These are phyloP conservation scores for Drosophila saltans DNA, from an alignment of 1,140 invertebrate species.

Conservation along the genomic window DNA sequence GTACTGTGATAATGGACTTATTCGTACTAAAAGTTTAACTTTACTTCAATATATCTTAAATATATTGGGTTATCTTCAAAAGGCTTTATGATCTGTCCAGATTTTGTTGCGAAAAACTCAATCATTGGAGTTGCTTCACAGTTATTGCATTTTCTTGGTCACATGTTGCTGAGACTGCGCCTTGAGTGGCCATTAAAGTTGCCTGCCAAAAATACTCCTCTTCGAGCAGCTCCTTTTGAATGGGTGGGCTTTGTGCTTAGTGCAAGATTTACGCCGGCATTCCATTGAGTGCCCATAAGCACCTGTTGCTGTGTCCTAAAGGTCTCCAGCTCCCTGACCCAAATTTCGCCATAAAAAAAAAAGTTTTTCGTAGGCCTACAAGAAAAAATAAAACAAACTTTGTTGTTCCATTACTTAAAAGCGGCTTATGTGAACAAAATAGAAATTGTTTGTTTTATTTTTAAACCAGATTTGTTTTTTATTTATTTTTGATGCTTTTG, in stretches of 20 bases:
- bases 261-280: conserved; percentile 79
- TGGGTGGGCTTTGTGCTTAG: conserved; percentile 35
- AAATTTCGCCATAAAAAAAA: conserved; percentile 43
- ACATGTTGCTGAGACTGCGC: conserved; percentile 72
- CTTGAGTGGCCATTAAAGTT: conserved; percentile 18
- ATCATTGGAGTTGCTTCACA: too few species aligned
- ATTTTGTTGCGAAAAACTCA: too few species aligned
- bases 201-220: not conserved
- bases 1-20: too few species aligned
- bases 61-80: too few species aligned
- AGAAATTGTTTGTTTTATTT: conserved; percentile 39
- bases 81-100: too few species aligned
- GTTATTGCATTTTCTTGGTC: conserved; percentile 1
- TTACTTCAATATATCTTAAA: too few species aligned
- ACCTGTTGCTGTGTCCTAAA: conserved; percentile 56
- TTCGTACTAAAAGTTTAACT: too few species aligned
- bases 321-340: conserved; percentile 26
- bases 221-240: not conserved
- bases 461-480: conserved; percentile 21
- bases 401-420: conserved; percentile 50
- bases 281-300: conserved; percentile 65
- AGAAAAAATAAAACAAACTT: conserved; percentile 29
- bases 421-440: conserved; percentile 41
- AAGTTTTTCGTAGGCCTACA: conserved; percentile 53
- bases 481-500: too few species aligned